phyloP scores from a whole-genome alignment of 2,113 vertebrate species.

The Cyanocitta stelleri region DNA sequence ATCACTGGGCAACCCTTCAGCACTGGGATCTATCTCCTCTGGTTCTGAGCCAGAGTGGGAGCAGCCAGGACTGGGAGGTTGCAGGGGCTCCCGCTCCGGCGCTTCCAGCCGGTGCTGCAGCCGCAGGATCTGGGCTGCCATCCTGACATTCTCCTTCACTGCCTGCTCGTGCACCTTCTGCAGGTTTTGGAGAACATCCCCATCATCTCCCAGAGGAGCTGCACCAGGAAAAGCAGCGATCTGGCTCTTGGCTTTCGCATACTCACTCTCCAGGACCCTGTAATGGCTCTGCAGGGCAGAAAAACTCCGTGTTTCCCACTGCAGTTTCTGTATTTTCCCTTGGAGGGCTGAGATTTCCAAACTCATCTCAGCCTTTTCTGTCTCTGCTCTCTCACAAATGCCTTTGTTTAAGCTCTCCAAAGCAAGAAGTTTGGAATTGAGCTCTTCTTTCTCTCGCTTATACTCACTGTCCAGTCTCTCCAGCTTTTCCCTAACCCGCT shows the following conservation, averaged over 20 bases:
- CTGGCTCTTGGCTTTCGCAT: constrained; percentile 30
- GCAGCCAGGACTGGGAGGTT: not conserved
- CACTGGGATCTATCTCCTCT: not conserved
- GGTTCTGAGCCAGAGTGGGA: not conserved
- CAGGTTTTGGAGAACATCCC: constrained; percentile 52
- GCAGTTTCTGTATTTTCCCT: constrained; percentile 63
- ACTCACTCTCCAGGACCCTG: not conserved
- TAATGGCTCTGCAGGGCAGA: not conserved
- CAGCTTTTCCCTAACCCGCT: constrained; percentile 59
- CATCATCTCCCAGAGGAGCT: constrained; percentile 45
- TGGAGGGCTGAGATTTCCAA: constrained; percentile 69
- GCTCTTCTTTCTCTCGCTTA: constrained; percentile 69
- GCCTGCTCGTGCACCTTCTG: constrained; percentile 66
- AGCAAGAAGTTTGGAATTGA: constrained; percentile 54
- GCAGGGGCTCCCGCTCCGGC: not conserved
- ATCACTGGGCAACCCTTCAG: not conserved
- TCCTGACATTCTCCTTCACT: constrained; percentile 66
- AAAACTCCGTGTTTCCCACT: constrained; percentile 4
- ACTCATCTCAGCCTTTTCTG: constrained; percentile 66
- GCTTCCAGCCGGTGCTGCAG: constrained; percentile 42
- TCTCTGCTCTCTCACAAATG: constrained; percentile 49
- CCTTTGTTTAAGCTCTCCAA: constrained; percentile 64
- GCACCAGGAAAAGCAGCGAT: constrained; percentile 22
- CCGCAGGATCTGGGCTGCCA: constrained; percentile 57
- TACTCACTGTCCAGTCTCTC: constrained; percentile 67